phyloP scores from a whole-genome alignment of 1,140 invertebrate species.

The Diprion similis region DNA sequence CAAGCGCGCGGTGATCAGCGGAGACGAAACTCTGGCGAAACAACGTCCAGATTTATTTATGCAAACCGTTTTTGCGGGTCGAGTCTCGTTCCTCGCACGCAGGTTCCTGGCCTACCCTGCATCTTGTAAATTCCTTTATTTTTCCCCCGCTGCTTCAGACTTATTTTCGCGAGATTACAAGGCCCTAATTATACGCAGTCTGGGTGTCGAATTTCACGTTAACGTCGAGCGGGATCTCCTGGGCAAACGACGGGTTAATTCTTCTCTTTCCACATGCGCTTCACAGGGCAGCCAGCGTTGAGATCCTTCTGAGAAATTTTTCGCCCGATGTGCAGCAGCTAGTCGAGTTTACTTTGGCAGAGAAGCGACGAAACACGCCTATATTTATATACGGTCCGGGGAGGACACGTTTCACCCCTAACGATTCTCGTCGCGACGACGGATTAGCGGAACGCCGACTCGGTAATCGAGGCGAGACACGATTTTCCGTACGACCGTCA shows the following conservation, averaged over 20 bases:
- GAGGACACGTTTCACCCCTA: no score
- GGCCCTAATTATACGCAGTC: conserved; percentile 30
- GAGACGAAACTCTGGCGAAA: no score
- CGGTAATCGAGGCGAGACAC: no score
- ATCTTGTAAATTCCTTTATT: background rate
- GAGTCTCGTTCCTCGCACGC: background rate
- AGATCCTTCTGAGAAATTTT: conserved; percentile 1
- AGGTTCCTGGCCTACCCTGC: background rate
- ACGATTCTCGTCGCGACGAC: no score
- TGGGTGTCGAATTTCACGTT: conserved; percentile 31
- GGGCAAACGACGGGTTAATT: background rate
- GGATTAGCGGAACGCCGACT: no score
- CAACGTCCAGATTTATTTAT: no score
- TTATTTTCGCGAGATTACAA: conserved; percentile 28
- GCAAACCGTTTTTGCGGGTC: background rate
- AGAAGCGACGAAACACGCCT: no score
- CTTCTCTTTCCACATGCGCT: background rate
- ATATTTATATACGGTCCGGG: no score
- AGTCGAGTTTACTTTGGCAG: background rate
- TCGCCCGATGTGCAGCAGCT: background rate
- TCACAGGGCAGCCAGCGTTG: background rate
- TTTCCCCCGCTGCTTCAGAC: background rate
- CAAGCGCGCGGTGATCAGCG: no score
- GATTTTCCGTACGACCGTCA: no score
- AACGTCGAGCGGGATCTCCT: conserved; percentile 4